phyloP scores from a whole-genome alignment of 2,113 vertebrate species.

The Perccottus glenii region DNA sequence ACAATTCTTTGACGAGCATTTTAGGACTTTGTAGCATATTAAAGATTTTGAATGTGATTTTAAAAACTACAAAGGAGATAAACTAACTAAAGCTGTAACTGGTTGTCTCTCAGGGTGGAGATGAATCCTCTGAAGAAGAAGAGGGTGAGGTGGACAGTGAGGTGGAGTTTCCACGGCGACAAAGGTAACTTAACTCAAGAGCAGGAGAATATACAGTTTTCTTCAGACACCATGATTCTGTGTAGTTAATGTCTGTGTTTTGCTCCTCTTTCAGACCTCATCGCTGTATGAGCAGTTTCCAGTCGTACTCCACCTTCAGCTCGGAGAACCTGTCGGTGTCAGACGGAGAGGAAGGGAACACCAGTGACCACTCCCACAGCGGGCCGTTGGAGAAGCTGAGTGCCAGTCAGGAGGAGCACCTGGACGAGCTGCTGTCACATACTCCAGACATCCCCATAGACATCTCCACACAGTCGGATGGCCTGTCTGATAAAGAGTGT shows the following conservation, averaged over 20 bases:
- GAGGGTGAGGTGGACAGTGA: constrained; percentile 99
- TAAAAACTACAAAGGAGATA: constrained; percentile 9
- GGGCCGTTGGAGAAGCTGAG: constrained; percentile 87
- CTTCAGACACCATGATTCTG: neutral
- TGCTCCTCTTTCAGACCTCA: constrained; percentile 82
- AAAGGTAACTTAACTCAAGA: constrained; percentile 82
- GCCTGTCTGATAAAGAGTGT: constrained; percentile 97
- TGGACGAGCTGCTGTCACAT: constrained; percentile 93
- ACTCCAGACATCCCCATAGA: constrained; percentile 97
- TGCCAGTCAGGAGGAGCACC: constrained; percentile 84
- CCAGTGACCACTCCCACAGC: constrained; percentile 94
- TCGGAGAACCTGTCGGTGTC: constrained; percentile 97
- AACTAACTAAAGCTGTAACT: constrained; percentile 8
- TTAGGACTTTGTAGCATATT: too few relatives aligned
- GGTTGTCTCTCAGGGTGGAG: constrained; percentile 82
- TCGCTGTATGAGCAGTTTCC: constrained; percentile 94
- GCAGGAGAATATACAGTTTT: neutral
- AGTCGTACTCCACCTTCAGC: constrained; percentile 98
- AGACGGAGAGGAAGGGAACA: constrained; percentile 98
- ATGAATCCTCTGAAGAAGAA: constrained; percentile 97
- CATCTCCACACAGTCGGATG: constrained; percentile 96
- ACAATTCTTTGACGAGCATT: too few relatives aligned
- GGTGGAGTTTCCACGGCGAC: constrained; percentile 97
- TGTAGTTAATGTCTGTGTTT: neutral
- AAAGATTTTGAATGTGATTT: too few relatives aligned